Evolutionary conservation across 1,140 invertebrate genomes (phyloP), one percentile per base, ranked within the genome.

Genomic region (Bombus ignitus): DNA sequence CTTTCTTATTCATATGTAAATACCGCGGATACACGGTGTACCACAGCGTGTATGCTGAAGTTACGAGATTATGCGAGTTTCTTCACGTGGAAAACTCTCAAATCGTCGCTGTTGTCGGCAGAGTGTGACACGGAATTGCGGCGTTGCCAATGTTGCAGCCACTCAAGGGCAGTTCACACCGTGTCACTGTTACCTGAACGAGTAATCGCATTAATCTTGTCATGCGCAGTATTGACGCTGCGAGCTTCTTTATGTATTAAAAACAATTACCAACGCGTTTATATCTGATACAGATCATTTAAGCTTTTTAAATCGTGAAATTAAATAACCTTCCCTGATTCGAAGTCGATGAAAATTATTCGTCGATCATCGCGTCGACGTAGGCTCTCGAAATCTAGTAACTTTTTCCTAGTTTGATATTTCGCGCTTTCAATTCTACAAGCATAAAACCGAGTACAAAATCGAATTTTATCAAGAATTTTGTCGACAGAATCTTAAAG

Each of bases 151-250:
- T 71, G 81, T 75, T 59, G 57, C 68, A 89, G 65, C 68, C 77
- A 89, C 68, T 89, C 89, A 89, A 90, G 89, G 85, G 89, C 89
- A 89, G 88, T 90, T 90, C 89, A 90, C 89, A 90, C 89, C 88
- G 85, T 90, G 89, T 90, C 89, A 90, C 89, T 89, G 89, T 90
- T 89, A 89, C 88, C 88, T 89, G 88, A 87, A 89, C 88, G 81
- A 74, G 79, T 89, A 89, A 89, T 88, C 87, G 84, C 74, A 77
- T 89, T 89, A 89, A 89, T 89, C 84, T 87, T 82, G 71, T 79
- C 81, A 80, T 83, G 87, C 88, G 83, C 70, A 82, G 68, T 80
- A 84, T 77, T 18, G 87, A 53, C 66, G 77, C 32, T 47, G 42
- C 25, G 18, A 15, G 22, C 44, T 53, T n/a, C 37, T 35, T 44